A percentile compares a stretch with the other conserved stretches of the same genome.
Evolutionary conservation across 2,113 vertebrate species (phyloP).

Genomic region (Harpagus bidentatus): DNA sequence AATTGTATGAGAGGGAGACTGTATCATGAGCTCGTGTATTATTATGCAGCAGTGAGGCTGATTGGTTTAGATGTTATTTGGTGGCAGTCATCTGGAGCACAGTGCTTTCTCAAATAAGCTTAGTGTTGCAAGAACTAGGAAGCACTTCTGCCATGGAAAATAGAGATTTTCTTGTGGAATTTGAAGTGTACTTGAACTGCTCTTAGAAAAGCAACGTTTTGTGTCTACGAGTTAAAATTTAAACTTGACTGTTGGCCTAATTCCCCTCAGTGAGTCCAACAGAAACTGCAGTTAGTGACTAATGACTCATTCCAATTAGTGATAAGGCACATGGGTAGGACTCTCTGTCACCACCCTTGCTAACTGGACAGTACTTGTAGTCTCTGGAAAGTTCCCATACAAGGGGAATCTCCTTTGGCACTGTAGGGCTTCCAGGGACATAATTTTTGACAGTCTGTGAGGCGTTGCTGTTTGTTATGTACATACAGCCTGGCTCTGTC

Average conservation of each 20-base stretch:
- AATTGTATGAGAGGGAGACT: neutral
- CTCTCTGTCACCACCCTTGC: neutral
- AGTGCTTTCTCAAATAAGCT: neutral
- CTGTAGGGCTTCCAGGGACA: neutral
- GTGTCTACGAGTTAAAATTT: neutral
- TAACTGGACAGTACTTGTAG: neutral
- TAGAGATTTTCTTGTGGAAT: neutral
- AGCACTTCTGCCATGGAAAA: neutral
- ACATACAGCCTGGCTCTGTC: neutral
- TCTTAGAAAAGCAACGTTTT: neutral
- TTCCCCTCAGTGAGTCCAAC: neutral
- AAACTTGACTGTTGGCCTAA: neutral
- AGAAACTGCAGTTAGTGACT: slow-evolving; percentile 10
- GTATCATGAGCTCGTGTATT: neutral
- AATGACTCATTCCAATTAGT: neutral
- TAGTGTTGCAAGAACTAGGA: neutral
- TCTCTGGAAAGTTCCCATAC: neutral
- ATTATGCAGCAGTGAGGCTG: neutral
- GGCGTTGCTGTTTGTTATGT: neutral
- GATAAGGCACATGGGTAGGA: neutral
- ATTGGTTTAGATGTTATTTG: neutral
- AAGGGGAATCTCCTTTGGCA: neutral
- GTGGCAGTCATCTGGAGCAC: neutral
- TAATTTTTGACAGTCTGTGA: neutral
- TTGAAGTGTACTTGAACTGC: neutral